Evolutionary conservation across 2,888 invertebrate species (phyloP), one percentile per base, ranked within the genome.

Genomic region (Ctena decussata): DNA sequence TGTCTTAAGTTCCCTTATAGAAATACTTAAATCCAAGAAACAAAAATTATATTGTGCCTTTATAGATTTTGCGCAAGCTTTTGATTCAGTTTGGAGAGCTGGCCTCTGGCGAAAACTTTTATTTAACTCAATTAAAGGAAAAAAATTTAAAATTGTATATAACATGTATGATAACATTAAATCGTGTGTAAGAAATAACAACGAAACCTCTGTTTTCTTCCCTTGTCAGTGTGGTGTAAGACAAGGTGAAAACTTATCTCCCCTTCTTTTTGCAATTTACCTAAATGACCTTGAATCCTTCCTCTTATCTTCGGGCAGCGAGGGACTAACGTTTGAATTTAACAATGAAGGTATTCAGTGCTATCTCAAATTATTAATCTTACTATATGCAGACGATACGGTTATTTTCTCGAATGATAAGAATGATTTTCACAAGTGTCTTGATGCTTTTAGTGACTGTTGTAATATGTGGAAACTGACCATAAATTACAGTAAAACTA

Each of bases 321-420:
- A 35, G 2, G 18, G 65, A 3, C 32, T 65, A 3, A 35, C 27
- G 0, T 32, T 12, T 35, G 65, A 65, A 35, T 32, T 12, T 32
- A 65, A 65, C 35, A 15, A 32, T 21, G 35, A 65, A 30, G 21
- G 12, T 1, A 65, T 72, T 1, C 3, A 41, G 12, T 41, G 30
- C 21, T 77, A 44, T 57, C 6, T 76, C 0, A 65, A 71, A 44
- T 30, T 79, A 11, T 76, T 79, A 12, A 27, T 76, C 0, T 49
- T 82, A 21, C 30, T 83, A 39, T 83, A 71, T 49, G 83, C 83
- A 27, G 83, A 83, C 41, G 78, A 83, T 49, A 83, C 79, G 18
- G 71, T 83, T 2, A n/a, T 83, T 3, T 53, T 84, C n/a, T 32
- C 73, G 21, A 77, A 80, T 21, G 39, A 46, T 35, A 5, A 21